Percentiles rank a stretch among this genome's conserved stretches.
phyloP scores from a whole-genome alignment of 2,797 vertebrate genomes.

The Sebastiscus tertius region DNA sequence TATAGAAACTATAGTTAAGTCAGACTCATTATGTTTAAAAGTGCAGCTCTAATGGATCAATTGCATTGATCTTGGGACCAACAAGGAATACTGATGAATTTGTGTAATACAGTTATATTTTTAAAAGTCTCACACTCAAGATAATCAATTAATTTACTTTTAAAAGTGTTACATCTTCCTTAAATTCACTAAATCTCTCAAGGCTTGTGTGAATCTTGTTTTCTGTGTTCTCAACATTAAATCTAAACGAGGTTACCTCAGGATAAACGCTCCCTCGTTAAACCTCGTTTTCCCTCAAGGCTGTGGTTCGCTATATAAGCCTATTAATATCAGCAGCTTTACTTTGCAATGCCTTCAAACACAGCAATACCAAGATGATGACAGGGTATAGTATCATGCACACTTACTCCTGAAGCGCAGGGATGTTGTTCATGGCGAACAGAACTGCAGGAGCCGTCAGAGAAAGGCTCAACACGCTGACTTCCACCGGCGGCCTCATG shows the following conservation, averaged over 20 bases:
- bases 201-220: not conserved
- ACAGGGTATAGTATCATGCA: not conserved
- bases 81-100: not conserved
- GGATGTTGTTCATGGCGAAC: constrained; percentile 80
- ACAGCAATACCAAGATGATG: not conserved
- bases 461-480: constrained; percentile 81
- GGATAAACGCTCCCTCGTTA: constrained; percentile 10
- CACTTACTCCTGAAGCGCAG: constrained; percentile 89
- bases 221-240: not conserved
- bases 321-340: not conserved
- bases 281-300: not conserved
- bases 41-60: not conserved
- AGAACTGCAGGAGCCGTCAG: constrained; percentile 86
- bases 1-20: not conserved
- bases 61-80: not conserved
- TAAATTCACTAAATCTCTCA: not conserved
- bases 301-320: constrained; percentile 8
- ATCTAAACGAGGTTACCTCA: constrained; percentile 16
- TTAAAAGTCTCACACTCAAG: not conserved
- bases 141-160: not conserved
- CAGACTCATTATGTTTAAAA: not conserved
- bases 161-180: not conserved
- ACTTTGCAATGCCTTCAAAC: not conserved
- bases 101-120: not conserved
- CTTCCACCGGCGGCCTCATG: constrained; percentile 78